A percentile compares a stretch with the other conserved stretches of the same genome.
Conservation (phyloP, 2,888 invertebrate genomes). For the Bellardia bayeri region DNA sequence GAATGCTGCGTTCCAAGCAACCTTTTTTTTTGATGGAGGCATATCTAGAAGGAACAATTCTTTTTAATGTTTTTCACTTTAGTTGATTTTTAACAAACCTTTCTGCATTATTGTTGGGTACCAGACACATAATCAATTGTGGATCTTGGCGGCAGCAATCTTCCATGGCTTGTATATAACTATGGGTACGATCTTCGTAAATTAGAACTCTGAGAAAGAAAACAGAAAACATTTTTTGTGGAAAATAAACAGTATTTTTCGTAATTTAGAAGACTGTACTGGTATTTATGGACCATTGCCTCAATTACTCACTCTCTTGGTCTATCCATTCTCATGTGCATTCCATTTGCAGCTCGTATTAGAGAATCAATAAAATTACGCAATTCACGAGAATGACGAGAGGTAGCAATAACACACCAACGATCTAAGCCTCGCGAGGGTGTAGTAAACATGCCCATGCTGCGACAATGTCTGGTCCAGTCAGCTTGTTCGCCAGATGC, state of each 20-base stretch:
- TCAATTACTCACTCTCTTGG: slow-evolving; percentile 79
- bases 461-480: slow-evolving; percentile 90
- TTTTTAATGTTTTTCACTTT: slow-evolving; percentile 11
- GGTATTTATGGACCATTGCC: not conserved
- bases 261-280: not conserved
- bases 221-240: not conserved
- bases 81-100: slow-evolving; percentile 81
- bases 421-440: slow-evolving; percentile 81
- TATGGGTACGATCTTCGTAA: slow-evolving; percentile 86
- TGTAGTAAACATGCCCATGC: slow-evolving; percentile 84
- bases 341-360: slow-evolving; percentile 83
- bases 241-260: too few species aligned
- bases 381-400: slow-evolving; percentile 78
- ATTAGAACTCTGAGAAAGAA: slow-evolving; percentile 76
- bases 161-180: slow-evolving; percentile 88
- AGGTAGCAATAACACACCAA: slow-evolving; percentile 84
- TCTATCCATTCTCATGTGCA: slow-evolving; percentile 84
- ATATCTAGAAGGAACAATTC: slow-evolving; percentile 85
- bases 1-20: slow-evolving; percentile 89
- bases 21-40: slow-evolving; percentile 95
- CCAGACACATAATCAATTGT: slow-evolving; percentile 88
- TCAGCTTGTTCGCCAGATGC: slow-evolving; percentile 87
- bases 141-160: slow-evolving; percentile 86
- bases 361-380: slow-evolving; percentile 80
- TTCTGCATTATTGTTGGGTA: slow-evolving; percentile 89